Conservation (phyloP, 1,140 invertebrate species). For the Drosophila ohnishii region DNA sequence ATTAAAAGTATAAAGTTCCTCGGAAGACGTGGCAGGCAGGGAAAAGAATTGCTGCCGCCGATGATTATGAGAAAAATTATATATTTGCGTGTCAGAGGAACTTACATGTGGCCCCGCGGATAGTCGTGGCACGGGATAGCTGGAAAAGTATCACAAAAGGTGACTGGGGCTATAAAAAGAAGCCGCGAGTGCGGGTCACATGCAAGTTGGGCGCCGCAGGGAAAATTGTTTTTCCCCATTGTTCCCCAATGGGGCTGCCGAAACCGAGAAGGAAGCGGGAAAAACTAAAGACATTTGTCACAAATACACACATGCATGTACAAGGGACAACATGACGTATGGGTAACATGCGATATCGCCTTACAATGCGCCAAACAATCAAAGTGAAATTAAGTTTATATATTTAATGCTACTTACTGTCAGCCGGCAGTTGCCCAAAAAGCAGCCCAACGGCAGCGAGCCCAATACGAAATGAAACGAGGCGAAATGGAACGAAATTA, state of each 20-base stretch:
- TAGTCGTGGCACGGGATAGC: slow-evolving; percentile 27
- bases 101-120: slow-evolving; percentile 44
- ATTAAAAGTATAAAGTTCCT: slow-evolving; percentile 76
- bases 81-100: slow-evolving; percentile 73
- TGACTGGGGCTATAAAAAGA: slow-evolving; percentile 73
- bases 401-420: slow-evolving; percentile 74
- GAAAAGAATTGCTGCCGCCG: slow-evolving; percentile 50
- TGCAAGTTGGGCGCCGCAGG: slow-evolving; percentile 46
- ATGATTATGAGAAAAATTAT: slow-evolving; percentile 80
- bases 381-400: slow-evolving; percentile 81
- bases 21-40: slow-evolving; percentile 49
- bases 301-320: slow-evolving; percentile 47
- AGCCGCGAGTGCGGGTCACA: slow-evolving; percentile 45
- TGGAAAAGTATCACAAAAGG: slow-evolving; percentile 73
- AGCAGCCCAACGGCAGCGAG: slow-evolving; percentile 43
- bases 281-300: slow-evolving; percentile 78
- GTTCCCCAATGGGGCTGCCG: slow-evolving; percentile 29
- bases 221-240: slow-evolving; percentile 60
- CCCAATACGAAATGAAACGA: slow-evolving; percentile 54
- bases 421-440: slow-evolving; percentile 19
- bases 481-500: slow-evolving; percentile 62
- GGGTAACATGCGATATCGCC: slow-evolving; percentile 79
- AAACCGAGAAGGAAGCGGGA: slow-evolving; percentile 48
- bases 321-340: slow-evolving; percentile 71
- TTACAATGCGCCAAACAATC: slow-evolving; percentile 81